Evolutionary conservation across 1,140 invertebrate species (phyloP), one percentile per base, ranked within the genome.

Genomic region (Tyrophagus putrescentiae): DNA sequence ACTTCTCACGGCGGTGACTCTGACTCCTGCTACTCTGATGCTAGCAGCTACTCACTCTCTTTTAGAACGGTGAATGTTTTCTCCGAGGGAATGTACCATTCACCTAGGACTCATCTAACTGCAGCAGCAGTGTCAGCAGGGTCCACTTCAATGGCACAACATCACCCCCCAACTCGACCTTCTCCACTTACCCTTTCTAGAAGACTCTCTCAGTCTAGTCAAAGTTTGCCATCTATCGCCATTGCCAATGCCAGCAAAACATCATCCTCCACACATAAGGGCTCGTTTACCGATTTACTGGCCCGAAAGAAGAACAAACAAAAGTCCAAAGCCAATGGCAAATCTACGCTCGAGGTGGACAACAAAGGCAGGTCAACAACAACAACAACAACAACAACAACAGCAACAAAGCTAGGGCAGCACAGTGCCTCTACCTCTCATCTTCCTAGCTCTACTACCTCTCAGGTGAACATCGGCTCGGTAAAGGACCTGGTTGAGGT

Each of bases 151-250:
- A 7, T 21, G 13, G 45, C n/a, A n/a, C n/a, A n/a, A n/a, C n/a
- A n/a, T 7, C 18, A 18, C 7, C 23, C 23, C 13, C 45, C 45
- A 48, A 29, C 21, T 13, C 13, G 36, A 21, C 36, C 21, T 13
- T 39, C 36, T 21, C 45, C 45, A 48, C 7, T 48, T 48, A 6
- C 45, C 23, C 21, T n/a, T n/a, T n/a, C 7, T 7, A 21, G 7
- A 48, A 29, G 7, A 13, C 45, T 48, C 7, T 48, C 7, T 48
- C 7, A 18, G 7, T 48, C 45, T 13, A 7, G 45, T 48, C 45
- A 48, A 48, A 48, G 45, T 48, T 48, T 48, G 31, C 45, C 45
- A 21, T 48, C 45, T 25, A 7, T 48, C 7, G 45, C 23, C 9
- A 7, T 39, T 39, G 36, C 45, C 23, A 48, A 18, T 13, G 7